Base-by-base conservation (phyloP, 2,113 vertebrate genomes). In the Oryctolagus cuniculus region DNA sequence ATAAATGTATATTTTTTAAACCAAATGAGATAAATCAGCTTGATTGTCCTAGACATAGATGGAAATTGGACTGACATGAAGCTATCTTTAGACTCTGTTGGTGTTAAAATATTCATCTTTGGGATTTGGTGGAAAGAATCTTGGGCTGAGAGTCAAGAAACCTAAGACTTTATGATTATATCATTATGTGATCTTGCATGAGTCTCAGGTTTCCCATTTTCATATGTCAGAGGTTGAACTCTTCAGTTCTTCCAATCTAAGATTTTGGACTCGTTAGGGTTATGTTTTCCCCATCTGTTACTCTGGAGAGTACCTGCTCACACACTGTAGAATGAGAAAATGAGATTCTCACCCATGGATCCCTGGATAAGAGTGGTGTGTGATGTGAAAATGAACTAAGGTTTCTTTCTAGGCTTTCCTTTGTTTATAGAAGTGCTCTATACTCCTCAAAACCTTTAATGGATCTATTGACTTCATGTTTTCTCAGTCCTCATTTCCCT, bases 1-100 rank as follows among this genome's bases (percentile, higher is more conserved):
- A 73, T 90, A 90, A 95, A 92, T 82, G 53, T 89, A 29, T 58
- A 29, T 84, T 95, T 58, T 93, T 92, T 53, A 97, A 93, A 87
- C 3, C 36, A 89, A 92, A 84, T 92, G 53, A 84, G 67, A 92
- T 95, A 91, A 93, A 86, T 91, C 81, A 90, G 64, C 16, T 83
- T 84, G 85, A 66, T 89, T 96, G 67, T 80, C 77, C 63, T 74
- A 87, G 5, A 49, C 55, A 74, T 69, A 12, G 25, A 58, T 95
- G 90, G 72, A 95, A 96, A 95, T 87, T 87, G 53, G 61, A 44
- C 70, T 95, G 75, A 75, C 58, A 55, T 78, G 83, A 94, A 94
- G 6, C 87, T 74, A n/a, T 89, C 79, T 83, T 96, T 85, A 77
- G 82, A 73, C 95, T 84, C 55, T 49, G 38, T 81, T 53, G 51